Conservation (phyloP, 2,113 vertebrate species). For the Dolichotis patagonum region DNA sequence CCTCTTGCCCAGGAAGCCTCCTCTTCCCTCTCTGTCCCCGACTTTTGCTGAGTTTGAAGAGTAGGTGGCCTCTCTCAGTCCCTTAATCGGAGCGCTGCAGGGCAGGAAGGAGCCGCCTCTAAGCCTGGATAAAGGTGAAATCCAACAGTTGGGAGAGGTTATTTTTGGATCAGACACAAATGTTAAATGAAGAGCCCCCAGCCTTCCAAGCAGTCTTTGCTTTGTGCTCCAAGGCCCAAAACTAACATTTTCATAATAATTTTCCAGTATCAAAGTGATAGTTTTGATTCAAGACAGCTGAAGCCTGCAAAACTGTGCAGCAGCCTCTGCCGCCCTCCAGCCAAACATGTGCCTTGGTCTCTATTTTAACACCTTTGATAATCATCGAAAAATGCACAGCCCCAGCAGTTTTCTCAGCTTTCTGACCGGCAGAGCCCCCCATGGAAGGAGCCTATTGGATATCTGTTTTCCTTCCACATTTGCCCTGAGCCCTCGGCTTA, state of each 20-base stretch:
- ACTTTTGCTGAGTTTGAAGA: neutral
- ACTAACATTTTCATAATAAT: conserved; percentile 93
- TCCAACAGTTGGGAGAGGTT: conserved; percentile 83
- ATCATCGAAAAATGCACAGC: conserved; percentile 90
- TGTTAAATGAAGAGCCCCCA: conserved; percentile 83
- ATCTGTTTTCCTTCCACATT: conserved; percentile 87
- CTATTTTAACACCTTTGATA: conserved; percentile 92
- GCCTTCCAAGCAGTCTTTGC: conserved; percentile 80
- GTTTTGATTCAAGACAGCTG: conserved; percentile 91
- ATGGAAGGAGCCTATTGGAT: conserved; percentile 77
- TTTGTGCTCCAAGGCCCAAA: conserved; percentile 87
- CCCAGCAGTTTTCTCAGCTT: conserved; percentile 89
- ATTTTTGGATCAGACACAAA: conserved; percentile 87
- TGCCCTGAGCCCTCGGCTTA: conserved; percentile 86
- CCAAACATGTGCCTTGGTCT: conserved; percentile 90
- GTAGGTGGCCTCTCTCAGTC: conserved; percentile 31
- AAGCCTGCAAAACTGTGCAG: conserved; percentile 86
- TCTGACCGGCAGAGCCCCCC: conserved; percentile 86
- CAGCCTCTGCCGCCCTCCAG: conserved; percentile 82
- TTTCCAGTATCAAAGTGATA: conserved; percentile 93
- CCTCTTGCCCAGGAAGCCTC: neutral
- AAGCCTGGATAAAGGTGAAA: conserved; percentile 86
- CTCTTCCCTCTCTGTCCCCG: neutral
- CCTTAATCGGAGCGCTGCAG: neutral
- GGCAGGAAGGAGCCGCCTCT: conserved; percentile 55